Percentiles rank a stretch among this genome's conserved stretches.
These are phyloP conservation scores for Agonum fuliginosum DNA, from an alignment of 2,888 invertebrate genomes.

Conservation along the genomic window DNA sequence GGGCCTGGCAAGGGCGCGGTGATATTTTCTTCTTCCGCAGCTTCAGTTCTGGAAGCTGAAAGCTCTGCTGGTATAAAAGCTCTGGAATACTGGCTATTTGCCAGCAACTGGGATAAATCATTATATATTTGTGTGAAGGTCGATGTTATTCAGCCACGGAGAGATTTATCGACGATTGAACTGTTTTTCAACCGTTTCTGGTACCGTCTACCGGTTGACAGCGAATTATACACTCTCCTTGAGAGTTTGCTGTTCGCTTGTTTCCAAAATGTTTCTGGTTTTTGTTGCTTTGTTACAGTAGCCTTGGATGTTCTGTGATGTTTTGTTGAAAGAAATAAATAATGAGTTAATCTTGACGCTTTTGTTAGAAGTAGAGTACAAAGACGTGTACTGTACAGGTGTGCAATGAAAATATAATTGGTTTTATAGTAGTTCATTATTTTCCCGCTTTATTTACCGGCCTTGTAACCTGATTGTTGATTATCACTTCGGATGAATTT, in stretches of 20 bases:
- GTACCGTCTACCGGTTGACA: not conserved
- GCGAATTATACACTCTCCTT: not conserved
- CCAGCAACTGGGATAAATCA: constrained; percentile 33
- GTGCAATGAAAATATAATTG: too few species aligned
- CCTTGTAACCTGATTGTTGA: too few species aligned
- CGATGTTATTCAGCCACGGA: not conserved
- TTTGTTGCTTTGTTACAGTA: constrained; percentile 11
- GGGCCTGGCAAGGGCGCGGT: not conserved
- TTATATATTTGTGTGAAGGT: constrained; percentile 39
- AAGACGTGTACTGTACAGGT: not conserved
- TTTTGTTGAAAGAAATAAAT: constrained; percentile 1
- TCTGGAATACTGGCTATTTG: constrained; percentile 1
- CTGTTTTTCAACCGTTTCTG: constrained; percentile 7
- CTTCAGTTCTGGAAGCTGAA: not conserved
- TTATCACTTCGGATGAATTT: too few species aligned
- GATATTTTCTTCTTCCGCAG: constrained; percentile 4
- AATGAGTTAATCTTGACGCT: not conserved
- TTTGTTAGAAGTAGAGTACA: not conserved
- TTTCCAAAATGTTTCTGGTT: not conserved
- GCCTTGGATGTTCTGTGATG: constrained; percentile 23
- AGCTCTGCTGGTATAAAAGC: not conserved
- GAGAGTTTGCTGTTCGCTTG: not conserved
- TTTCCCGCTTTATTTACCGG: too few species aligned
- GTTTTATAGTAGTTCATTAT: too few species aligned
- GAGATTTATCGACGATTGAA: constrained; percentile 34